Conservation (phyloP, 2,113 vertebrate genomes). For the Cinclus cinclus region DNA sequence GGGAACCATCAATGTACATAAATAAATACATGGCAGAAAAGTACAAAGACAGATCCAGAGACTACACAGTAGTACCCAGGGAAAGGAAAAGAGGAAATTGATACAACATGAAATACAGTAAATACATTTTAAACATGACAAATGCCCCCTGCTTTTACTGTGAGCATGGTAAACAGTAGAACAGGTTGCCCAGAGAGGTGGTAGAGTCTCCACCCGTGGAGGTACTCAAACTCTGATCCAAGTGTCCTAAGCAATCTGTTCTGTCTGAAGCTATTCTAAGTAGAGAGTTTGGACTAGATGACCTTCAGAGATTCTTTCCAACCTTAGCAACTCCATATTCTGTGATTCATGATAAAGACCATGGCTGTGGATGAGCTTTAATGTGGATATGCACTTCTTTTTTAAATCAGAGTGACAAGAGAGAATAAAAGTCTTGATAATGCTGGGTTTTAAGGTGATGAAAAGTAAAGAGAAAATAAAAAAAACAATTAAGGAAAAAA, state of each 20-base stretch:
- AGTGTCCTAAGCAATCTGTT: background rate
- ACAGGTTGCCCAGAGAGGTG: background rate
- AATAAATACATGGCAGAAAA: background rate
- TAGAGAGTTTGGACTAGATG: background rate
- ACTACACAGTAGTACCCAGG: background rate
- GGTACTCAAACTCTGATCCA: background rate
- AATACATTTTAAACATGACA: background rate
- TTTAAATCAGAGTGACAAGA: background rate
- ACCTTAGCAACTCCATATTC: rapidly evolving
- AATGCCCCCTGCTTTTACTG: rapidly evolving
- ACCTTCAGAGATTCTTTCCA: background rate
- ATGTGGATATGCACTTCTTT: background rate
- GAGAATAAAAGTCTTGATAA: background rate
- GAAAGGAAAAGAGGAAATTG: background rate
- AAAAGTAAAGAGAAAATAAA: background rate
- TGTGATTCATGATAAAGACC: background rate
- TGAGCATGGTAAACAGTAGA: background rate
- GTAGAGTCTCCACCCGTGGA: background rate
- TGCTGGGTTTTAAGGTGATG: background rate
- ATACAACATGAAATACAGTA: background rate
- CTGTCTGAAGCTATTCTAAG: background rate
- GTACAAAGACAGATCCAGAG: background rate
- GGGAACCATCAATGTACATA: background rate
- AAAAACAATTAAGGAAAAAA: background rate
- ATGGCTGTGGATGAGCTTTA: background rate